phyloP scores from a whole-genome alignment of 2,888 invertebrate genomes.

The Aphodius sticticus region DNA sequence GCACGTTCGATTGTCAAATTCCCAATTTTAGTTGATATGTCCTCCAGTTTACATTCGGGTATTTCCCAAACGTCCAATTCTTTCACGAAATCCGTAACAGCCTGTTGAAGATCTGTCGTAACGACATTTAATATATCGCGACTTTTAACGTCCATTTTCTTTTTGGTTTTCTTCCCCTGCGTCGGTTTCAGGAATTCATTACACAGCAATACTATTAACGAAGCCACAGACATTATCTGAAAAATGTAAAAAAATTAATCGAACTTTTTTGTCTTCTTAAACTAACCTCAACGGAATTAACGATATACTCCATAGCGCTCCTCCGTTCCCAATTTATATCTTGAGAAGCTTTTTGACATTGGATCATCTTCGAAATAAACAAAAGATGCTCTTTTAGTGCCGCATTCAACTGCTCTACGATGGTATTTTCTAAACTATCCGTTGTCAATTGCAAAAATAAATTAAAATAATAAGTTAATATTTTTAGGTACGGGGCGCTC shows the following conservation, averaged over 20 bases:
- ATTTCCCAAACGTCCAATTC: conserved; percentile 60
- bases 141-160: conserved; percentile 59
- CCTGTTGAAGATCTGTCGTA: conserved; percentile 49
- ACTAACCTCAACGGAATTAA: conserved; percentile 70
- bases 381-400: conserved; percentile 52
- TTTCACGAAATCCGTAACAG: conserved; percentile 58
- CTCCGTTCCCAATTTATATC: conserved; percentile 59
- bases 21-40: neutral
- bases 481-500: conserved; percentile 49
- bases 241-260: too few species aligned
- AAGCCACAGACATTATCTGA: conserved; percentile 67
- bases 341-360: conserved; percentile 54
- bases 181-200: conserved; percentile 63
- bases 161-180: conserved; percentile 68
- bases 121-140: conserved; percentile 57
- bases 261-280: neutral
- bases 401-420: conserved; percentile 49
- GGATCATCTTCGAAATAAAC: conserved; percentile 44
- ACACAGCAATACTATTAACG: conserved; percentile 66
- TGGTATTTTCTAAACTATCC: conserved; percentile 20
- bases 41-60: conserved; percentile 44
- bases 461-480: conserved; percentile 43
- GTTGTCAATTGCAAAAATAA: neutral
- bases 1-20: neutral
- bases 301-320: conserved; percentile 64